Conservation (phyloP, 2,888 invertebrate genomes). For the Pachydiplax longipennis region DNA sequence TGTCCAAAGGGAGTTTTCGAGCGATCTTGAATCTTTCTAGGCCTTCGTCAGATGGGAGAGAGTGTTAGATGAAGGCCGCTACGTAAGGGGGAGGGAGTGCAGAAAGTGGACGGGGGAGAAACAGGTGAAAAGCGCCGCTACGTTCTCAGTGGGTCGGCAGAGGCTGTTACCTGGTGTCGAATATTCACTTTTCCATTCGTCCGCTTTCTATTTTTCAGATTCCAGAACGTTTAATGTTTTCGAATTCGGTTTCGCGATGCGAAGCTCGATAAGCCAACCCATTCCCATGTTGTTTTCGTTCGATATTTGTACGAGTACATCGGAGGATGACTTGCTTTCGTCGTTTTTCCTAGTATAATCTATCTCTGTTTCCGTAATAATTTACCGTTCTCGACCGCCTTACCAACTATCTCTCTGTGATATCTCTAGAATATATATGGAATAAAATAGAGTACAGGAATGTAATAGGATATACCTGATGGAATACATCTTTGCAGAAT, state of each 20-base stretch:
- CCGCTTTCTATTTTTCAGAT: conserved; percentile 22
- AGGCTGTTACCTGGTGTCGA: background rate
- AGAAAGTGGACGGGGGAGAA: background rate
- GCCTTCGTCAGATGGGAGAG: background rate
- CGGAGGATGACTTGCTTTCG: too few relatives aligned
- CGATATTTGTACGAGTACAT: too few relatives aligned
- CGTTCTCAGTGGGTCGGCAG: conserved; percentile 14
- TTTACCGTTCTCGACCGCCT: too few relatives aligned
- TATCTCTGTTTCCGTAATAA: too few relatives aligned
- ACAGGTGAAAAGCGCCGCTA: background rate
- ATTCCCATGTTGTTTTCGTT: background rate
- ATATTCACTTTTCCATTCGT: background rate
- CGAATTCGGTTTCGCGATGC: background rate
- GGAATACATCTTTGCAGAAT: too few relatives aligned
- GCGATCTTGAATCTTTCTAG: background rate
- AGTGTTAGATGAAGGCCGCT: background rate
- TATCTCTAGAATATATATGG: too few relatives aligned
- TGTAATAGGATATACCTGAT: too few relatives aligned
- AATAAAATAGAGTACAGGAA: too few relatives aligned
- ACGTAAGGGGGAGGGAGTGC: background rate
- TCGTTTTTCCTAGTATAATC: too few relatives aligned
- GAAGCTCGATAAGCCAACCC: background rate
- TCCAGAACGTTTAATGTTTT: conserved; percentile 10
- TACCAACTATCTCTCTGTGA: too few relatives aligned
- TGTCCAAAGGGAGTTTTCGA: background rate